Evolutionary conservation across 2,113 vertebrate species (phyloP), one percentile per base, ranked within the genome.

Genomic region (Coregonus clupeaformis): DNA sequence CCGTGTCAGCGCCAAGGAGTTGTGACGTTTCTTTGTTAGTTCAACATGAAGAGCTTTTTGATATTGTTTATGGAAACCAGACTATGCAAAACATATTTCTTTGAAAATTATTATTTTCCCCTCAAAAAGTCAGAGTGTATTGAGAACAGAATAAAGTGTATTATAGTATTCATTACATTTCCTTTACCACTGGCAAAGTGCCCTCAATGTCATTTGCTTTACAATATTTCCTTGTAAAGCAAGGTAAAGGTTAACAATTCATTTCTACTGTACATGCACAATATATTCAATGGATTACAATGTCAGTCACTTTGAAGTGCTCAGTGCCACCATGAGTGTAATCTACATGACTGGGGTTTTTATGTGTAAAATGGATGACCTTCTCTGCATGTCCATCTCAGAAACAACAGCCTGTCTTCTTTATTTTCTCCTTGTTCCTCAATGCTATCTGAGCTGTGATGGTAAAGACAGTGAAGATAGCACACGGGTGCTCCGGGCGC

Each of bases 21-120:
- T 87, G 83, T 75, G 81, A 85, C 74, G 83, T 81, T 68, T 89
- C 88, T 90, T 90, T 90, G 89, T 90, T 87, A 86, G 87, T 78
- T 73, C 79, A 64, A 88, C 89, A 92, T 91, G 84, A 91, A 92
- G 89, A 87, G 77, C 84, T 75, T 85, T 71, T 81, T 87, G 83
- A 89, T 88, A 89, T 87, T 89, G 87, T 84, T 82, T 83, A 86
- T 76, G 70, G 80, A 82, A 84, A 32, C 16, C 5, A 45, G 66
- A 64, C 72, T 47, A 77, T 74, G 83, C 83, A 64, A 78, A 64
- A 82, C 27, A 80, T 70, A 1, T 73, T 59, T 62, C 29, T 72
- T 55, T 65, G 63, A 65, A 27, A 64, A 64, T 12, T 64, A 64
- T 27, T 29, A 12, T 29, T 64, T 64, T 27, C 12, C 2, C 62